Base-by-base conservation (phyloP, 2,797 vertebrate species). In the Lacerta agilis region DNA sequence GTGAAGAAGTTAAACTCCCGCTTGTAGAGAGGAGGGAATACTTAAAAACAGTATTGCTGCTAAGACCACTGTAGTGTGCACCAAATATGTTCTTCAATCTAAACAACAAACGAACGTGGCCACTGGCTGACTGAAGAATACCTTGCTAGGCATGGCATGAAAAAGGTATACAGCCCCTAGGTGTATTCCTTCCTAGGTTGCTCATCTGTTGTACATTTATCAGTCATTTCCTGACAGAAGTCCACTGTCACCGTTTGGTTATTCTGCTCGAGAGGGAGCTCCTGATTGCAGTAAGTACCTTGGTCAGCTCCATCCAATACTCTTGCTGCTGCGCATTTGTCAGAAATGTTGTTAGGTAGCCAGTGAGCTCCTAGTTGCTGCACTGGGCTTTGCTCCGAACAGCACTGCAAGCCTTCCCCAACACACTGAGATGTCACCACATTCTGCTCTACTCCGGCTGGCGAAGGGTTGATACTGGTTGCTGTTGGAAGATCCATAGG, bases 1-100 rank as follows among this genome's bases (percentile, higher is more conserved):
- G 95, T 97, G 97, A 98, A 96, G 96, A 97, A 96, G 96, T 97
- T 97, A 69, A 96, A 96, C 96, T 98, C 98, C 97, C 97, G 97
- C 97, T 97, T 97, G 97, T 97, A 97, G 97, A 96, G 95, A 97
- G 96, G 97, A 97, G 97, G 97, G 97, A 98, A 97, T 97, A 98
- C 98, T 98, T 97, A 98, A 97, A 95, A 98, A 98, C 98, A 98
- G 98, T 99, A 99, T 99, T 99, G 98, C 98, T 99, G 98, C 98
- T 98, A 98, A 99, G 98, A 99, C 98, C 97, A 98, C 98, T 98
- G 98, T 99, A 99, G 99, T 99, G 99, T 99, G 98, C 97, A 98
- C 98, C 97, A 97, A 97, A 96, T 94, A 96, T 89, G 93, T 95
- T 97, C 96, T 96, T 97, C 78, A 75, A 69, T 82, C 96, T 90